These are phyloP conservation scores for Holothuria glaberrima DNA, from an alignment of 35 echinoderm and acorn worm genomes.

Conservation along the genomic window DNA sequence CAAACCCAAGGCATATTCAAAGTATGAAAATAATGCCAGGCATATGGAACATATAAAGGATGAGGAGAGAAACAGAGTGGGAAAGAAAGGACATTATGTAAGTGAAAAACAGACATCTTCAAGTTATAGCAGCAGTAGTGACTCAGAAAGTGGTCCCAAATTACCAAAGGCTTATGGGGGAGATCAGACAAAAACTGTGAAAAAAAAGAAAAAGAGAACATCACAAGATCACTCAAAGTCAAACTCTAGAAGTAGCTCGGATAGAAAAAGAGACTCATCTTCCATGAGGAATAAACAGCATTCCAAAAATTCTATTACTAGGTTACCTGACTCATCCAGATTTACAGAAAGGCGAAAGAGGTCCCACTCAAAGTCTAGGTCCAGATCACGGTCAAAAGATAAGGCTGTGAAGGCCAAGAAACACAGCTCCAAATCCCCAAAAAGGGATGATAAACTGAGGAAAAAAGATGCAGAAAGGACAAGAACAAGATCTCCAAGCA, in stretches of 20 bases:
- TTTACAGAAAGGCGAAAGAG: constrained; percentile 7
- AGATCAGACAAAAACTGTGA: not conserved
- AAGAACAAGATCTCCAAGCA: not conserved
- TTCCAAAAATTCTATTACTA: not conserved
- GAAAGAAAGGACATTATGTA: constrained; percentile 48
- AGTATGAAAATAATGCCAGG: constrained; percentile 40
- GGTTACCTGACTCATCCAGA: not conserved
- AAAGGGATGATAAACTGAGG: not conserved
- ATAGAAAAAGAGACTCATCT: not conserved
- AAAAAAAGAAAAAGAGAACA: constrained; percentile 7
- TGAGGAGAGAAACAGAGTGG: constrained; percentile 34
- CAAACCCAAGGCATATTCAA: constrained; percentile 37
- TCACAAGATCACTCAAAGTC: not conserved
- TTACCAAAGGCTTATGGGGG: constrained; percentile 42
- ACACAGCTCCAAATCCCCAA: not conserved
- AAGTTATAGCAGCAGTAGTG: constrained; percentile 20
- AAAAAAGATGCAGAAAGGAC: not conserved
- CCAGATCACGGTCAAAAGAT: not conserved
- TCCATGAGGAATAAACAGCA: not conserved
- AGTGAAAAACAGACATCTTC: constrained; percentile 38
- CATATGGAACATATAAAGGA: constrained; percentile 49
- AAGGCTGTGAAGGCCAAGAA: not conserved
- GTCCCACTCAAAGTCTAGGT: constrained; percentile 17
- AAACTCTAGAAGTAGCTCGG: not conserved
- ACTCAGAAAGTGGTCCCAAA: not conserved